phyloP scores from a whole-genome alignment of 1,140 invertebrate genomes.

The Chlorops oryzae region DNA sequence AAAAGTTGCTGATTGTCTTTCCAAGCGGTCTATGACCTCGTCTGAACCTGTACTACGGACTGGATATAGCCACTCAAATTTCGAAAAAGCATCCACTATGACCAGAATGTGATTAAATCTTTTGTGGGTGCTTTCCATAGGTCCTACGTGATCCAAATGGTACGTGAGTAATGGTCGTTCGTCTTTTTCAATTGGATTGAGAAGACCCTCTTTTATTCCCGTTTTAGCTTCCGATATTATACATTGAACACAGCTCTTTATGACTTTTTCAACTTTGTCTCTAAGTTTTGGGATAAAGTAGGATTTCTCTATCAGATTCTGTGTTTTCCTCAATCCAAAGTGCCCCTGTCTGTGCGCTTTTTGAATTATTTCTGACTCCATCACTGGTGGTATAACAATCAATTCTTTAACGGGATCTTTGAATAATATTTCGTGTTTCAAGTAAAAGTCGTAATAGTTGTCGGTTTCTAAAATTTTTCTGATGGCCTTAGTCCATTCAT shows the following conservation, averaged over 20 bases:
- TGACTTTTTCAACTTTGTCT: slow-evolving; percentile 30
- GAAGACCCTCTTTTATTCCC: slow-evolving; percentile 44
- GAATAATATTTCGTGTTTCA: neutral
- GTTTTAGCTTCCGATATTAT: slow-evolving; percentile 24
- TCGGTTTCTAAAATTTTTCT: neutral
- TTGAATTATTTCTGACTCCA: slow-evolving; percentile 21
- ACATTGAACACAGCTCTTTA: slow-evolving; percentile 35
- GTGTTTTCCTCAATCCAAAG: slow-evolving; percentile 18
- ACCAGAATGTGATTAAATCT: slow-evolving; percentile 43
- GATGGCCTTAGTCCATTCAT: neutral
- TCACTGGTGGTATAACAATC: slow-evolving; percentile 20
- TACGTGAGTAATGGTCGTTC: slow-evolving; percentile 24
- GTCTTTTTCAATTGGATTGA: slow-evolving; percentile 31
- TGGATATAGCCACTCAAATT: slow-evolving; percentile 44
- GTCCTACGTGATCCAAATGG: slow-evolving; percentile 27
- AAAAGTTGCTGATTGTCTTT: slow-evolving; percentile 23
- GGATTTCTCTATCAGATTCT: slow-evolving; percentile 33
- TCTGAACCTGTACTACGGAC: slow-evolving; percentile 1
- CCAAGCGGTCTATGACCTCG: slow-evolving; percentile 17
- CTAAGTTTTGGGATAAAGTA: slow-evolving; percentile 41
- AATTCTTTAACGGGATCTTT: slow-evolving; percentile 10
- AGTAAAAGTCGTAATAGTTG: slow-evolving; percentile 1
- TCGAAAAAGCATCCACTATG: slow-evolving; percentile 44
- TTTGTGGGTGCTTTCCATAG: slow-evolving; percentile 35
- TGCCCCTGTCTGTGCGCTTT: slow-evolving; percentile 17